Base-by-base conservation (phyloP, 2,797 vertebrate species). In the Delichon dasypus region DNA sequence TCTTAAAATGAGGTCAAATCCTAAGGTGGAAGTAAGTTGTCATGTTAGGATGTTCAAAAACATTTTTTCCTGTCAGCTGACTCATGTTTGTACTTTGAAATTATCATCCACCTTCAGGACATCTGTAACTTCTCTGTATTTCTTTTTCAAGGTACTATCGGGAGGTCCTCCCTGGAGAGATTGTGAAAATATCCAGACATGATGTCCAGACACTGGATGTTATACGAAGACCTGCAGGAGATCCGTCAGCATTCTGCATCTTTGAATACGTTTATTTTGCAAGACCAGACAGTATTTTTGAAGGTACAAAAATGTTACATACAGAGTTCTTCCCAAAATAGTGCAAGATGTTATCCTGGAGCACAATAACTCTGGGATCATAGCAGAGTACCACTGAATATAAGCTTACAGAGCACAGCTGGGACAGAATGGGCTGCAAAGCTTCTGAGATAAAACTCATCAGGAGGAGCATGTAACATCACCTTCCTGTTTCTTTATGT, bases 261-360 rank as follows among this genome's bases (percentile, higher is more conserved):
- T 99, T 99, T 97, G 99, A 99, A 98, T 99, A 99, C 38, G 99
- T 99, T 95, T 99, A 99, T 97, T 99, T 99, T 97, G 99, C 99
- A 95, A 98, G 99, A 96, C 99, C 99, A 68, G 99, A 99, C 97
- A 99, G 99, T 67, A 99, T 99, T 89, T 99, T 99, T 98, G 99
- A 99, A 98, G 98, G 98, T 98, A 97, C 95, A 86, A 51, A 68
- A 44, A 82, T 38, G 13, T 20, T 57, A 54, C 1, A 1, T 62
- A 42, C 45, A 71, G 45, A 74, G 20, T 38, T 57, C 7, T 50
- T 90, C 50, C 27, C 20, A 13, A 50, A 68, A 44, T 3, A 83
- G n/a, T 51, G 36, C 25, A 32, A 85, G n/a, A 40, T 40, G 14
- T 36, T 91, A 45, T 30, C 13, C 29, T 90, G n/a, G 44, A 88